Percentiles rank a stretch among this genome's conserved stretches.
These are phyloP conservation scores for Drosophila virilis DNA, from an alignment of 1,140 invertebrate genomes.

Conservation along the genomic window DNA sequence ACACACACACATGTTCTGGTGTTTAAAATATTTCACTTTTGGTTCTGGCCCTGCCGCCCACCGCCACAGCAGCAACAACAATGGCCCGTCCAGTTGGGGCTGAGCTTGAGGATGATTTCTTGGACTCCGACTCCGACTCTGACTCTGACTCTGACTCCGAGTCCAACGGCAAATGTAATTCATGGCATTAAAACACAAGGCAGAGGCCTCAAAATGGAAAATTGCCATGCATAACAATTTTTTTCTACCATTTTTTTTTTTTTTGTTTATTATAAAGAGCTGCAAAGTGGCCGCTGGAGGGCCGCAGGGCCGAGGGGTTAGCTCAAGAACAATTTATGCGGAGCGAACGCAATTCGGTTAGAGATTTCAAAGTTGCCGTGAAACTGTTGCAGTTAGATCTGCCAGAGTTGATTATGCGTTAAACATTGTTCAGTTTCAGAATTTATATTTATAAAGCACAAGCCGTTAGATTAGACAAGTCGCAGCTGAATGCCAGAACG, in stretches of 20 bases:
- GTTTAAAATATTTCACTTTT: slow-evolving; percentile 80
- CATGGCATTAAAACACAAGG: slow-evolving; percentile 73
- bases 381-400: slow-evolving; percentile 35
- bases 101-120: slow-evolving; percentile 31
- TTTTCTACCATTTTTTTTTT: slow-evolving; percentile 25
- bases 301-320: background rate
- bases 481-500: background rate
- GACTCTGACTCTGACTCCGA: background rate
- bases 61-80: slow-evolving; percentile 47
- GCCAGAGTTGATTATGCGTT: slow-evolving; percentile 25
- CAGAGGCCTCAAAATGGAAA: slow-evolving; percentile 78
- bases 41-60: slow-evolving; percentile 54
- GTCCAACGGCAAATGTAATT: slow-evolving; percentile 53
- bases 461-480: slow-evolving; percentile 12
- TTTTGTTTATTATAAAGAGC: slow-evolving; percentile 68
- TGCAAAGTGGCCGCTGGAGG: slow-evolving; percentile 52
- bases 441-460: slow-evolving; percentile 9
- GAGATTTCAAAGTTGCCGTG: slow-evolving; percentile 50
- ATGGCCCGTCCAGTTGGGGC: slow-evolving; percentile 42
- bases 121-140: slow-evolving; percentile 10
- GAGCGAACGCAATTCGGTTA: slow-evolving; percentile 70
- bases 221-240: slow-evolving; percentile 81
- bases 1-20: slow-evolving; percentile 37
- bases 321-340: slow-evolving; percentile 64
- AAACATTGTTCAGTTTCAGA: slow-evolving; percentile 19